These are phyloP conservation scores for Hypomesus transpacificus DNA, from an alignment of 2,113 vertebrate genomes.

Conservation along the genomic window DNA sequence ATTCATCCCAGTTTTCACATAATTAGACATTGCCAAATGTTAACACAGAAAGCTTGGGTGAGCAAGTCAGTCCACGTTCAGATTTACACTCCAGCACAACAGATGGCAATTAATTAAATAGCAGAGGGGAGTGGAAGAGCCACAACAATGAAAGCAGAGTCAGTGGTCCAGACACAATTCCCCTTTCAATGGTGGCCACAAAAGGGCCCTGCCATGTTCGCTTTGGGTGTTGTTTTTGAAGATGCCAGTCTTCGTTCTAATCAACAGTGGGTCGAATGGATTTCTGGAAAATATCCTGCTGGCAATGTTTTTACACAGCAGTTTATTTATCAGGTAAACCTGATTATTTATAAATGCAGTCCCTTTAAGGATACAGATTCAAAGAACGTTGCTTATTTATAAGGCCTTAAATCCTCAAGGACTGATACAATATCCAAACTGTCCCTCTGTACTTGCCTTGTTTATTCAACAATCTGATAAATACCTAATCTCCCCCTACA, in stretches of 20 bases:
- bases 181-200: conserved; percentile 18
- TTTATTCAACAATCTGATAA: conserved; percentile 16
- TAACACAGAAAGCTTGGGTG: conserved; percentile 62
- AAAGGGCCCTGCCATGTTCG: conserved; percentile 20
- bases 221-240: conserved; percentile 22
- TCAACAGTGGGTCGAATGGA: background rate
- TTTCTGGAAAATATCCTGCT: background rate
- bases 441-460: background rate
- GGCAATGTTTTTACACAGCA: no score
- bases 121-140: conserved; percentile 25
- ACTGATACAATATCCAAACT: background rate
- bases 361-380: no score
- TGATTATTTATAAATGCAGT: no score
- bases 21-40: conserved; percentile 70
- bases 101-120: conserved; percentile 67
- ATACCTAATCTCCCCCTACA: conserved; percentile 4
- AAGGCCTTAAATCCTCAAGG: no score
- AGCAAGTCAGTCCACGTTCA: conserved; percentile 54
- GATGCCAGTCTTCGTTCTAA: conserved; percentile 28
- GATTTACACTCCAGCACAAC: conserved; percentile 59
- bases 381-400: no score
- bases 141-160: background rate
- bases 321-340: no score
- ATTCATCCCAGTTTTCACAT: conserved; percentile 47
- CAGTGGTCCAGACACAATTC: conserved; percentile 31